Conservation (phyloP, 2,797 vertebrate genomes). For the Acrossocheilus wenchowensis region DNA sequence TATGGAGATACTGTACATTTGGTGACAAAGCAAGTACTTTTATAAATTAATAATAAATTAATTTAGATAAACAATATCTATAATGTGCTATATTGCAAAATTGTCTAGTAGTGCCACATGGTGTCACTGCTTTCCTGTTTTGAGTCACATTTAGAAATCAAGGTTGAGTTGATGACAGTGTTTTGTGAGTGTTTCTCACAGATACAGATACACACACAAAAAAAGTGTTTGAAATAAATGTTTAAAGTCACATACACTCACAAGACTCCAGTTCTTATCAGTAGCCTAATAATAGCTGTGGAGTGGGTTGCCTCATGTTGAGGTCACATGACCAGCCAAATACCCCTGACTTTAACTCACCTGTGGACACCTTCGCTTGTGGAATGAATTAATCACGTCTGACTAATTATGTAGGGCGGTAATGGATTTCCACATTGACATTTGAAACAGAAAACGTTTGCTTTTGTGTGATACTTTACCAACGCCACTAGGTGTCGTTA, state of each 20-base stretch:
- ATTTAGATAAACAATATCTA: neutral
- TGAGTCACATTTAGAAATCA: neutral
- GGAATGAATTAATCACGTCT: neutral
- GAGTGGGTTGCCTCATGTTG: neutral
- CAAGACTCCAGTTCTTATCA: neutral
- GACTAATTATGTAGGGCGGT: neutral
- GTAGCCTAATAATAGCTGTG: neutral
- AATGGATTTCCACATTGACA: neutral
- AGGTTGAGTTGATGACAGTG: neutral
- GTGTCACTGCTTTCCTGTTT: slow-evolving; percentile 27
- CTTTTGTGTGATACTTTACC: neutral
- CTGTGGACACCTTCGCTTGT: neutral
- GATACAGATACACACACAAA: neutral
- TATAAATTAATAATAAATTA: neutral
- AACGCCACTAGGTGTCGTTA: neutral
- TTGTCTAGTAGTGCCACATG: neutral
- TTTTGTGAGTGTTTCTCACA: neutral
- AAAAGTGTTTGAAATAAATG: too few species aligned
- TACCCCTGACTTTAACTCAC: neutral
- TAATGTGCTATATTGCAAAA: neutral
- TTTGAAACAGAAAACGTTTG: neutral
- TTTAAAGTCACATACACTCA: neutral
- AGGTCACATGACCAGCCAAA: neutral
- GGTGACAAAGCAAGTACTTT: neutral
- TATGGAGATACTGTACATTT: neutral